Percentiles rank a stretch among this genome's conserved stretches.
phyloP scores from a whole-genome alignment of 2,113 vertebrate species.

The Dasyurus viverrinus region DNA sequence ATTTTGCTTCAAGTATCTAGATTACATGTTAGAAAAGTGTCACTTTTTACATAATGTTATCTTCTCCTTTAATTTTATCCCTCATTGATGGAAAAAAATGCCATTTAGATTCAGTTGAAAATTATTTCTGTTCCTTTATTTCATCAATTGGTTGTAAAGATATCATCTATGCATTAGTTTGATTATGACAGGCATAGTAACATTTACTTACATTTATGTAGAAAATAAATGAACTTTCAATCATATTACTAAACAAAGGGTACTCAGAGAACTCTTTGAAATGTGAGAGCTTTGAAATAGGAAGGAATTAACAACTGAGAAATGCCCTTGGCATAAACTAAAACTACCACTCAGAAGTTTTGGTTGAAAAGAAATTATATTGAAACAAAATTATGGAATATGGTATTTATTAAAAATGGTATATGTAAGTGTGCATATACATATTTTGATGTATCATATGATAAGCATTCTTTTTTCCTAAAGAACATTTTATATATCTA shows the following conservation, averaged over 20 bases:
- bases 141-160: not conserved
- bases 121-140: not conserved
- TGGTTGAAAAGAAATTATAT: not conserved
- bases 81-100: not conserved
- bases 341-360: constrained; percentile 32
- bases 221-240: not conserved
- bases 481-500: constrained; percentile 50
- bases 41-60: not conserved
- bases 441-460: constrained; percentile 30
- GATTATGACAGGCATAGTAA: not conserved
- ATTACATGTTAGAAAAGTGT: not conserved
- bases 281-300: not conserved
- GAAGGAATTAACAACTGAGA: not conserved
- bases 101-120: not conserved
- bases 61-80: not conserved
- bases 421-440: constrained; percentile 32
- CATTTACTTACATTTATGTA: constrained; percentile 6
- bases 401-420: constrained; percentile 36
- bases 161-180: not conserved
- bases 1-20: constrained; percentile 36
- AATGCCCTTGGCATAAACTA: constrained; percentile 36
- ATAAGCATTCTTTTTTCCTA: constrained; percentile 3
- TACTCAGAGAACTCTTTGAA: constrained; percentile 16
- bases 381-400: constrained; percentile 17
- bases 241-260: not conserved